A percentile compares a stretch with the other conserved stretches of the same genome.
Conservation (phyloP, 2,888 invertebrate species). For the Rambutsinella grinnellia region DNA sequence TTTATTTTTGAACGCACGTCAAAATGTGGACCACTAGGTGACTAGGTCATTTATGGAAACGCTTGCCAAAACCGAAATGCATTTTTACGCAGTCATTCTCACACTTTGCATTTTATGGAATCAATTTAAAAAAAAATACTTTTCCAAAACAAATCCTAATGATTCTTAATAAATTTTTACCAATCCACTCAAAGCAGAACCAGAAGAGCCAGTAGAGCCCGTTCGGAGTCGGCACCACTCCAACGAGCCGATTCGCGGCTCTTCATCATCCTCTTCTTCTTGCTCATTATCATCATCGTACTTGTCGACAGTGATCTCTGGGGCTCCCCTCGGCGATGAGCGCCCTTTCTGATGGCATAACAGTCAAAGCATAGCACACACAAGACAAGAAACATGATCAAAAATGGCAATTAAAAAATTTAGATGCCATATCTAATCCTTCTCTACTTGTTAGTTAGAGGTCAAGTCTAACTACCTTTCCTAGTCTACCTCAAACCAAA, state of each 20-base stretch:
- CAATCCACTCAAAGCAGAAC: constrained; percentile 41
- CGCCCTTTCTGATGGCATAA: constrained; percentile 29
- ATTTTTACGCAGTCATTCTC: no score
- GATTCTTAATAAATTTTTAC: constrained; percentile 26
- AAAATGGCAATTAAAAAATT: no score
- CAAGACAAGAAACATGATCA: constrained; percentile 14
- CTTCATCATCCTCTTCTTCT: constrained; percentile 38
- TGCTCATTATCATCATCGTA: constrained; percentile 30
- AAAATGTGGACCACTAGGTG: not conserved
- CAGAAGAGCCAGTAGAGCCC: no score
- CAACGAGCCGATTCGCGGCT: constrained; percentile 47
- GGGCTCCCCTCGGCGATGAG: constrained; percentile 33
- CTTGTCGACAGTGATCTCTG: constrained; percentile 37
- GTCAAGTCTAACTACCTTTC: no score
- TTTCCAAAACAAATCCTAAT: not conserved
- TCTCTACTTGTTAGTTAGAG: no score
- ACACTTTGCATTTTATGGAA: no score
- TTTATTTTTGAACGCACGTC: not conserved
- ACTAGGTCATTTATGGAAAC: not conserved
- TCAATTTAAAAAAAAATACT: not conserved
- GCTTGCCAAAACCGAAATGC: no score
- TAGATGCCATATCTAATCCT: no score
- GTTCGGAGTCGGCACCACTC: constrained; percentile 46
- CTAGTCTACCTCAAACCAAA: no score
- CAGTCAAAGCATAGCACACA: constrained; percentile 5